Evolutionary conservation across 2,113 vertebrate genomes (phyloP), one percentile per base, ranked within the genome.

Genomic region (Xenopus borealis): DNA sequence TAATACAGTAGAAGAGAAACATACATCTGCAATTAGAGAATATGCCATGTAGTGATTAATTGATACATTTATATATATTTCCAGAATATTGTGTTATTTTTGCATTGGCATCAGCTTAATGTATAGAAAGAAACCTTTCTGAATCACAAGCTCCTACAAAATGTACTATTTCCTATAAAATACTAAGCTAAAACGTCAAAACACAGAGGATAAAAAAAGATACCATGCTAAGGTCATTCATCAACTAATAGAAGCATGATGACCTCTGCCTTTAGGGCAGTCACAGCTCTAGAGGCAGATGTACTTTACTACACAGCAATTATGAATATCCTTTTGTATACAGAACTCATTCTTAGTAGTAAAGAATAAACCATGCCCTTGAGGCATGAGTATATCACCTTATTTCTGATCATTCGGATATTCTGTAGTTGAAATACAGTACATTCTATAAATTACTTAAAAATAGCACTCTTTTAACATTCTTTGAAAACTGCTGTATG

Each of bases 301-400:
- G 66, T 75, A 40, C 73, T 75, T 75, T 75, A 69, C 66, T 75
- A 69, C 66, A 69, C 58, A 69, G 65, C 73, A 75, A 75, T 75
- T 75, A 75, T 62, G 57, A 75, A 46, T 69, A 46, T 67, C 46
- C 65, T 23, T 62, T 55, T 69, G 73, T 75, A 75, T 75, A 75
- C 23, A 44, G 58, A 68, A 69, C 65, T 53, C 45, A 69, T 27
- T 45, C 30, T 69, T 58, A 62, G 73, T 61, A 46, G 12, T 68
- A 62, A 75, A 40, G 50, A 45, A 69, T 62, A 62, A 69, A 69
- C 57, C 47, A 53, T 75, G 66, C 66, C 73, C 73, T 75, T 45
- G 58, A 75, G 73, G 66, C 73, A 75, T 44, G 12, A 75, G 73
- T 62, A 55, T 69, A 75, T 75, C 66, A 69, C 66, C 73, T 62